Evolutionary conservation across 2,113 vertebrate species (phyloP).

Genomic region (Seriola aureovittata): DNA sequence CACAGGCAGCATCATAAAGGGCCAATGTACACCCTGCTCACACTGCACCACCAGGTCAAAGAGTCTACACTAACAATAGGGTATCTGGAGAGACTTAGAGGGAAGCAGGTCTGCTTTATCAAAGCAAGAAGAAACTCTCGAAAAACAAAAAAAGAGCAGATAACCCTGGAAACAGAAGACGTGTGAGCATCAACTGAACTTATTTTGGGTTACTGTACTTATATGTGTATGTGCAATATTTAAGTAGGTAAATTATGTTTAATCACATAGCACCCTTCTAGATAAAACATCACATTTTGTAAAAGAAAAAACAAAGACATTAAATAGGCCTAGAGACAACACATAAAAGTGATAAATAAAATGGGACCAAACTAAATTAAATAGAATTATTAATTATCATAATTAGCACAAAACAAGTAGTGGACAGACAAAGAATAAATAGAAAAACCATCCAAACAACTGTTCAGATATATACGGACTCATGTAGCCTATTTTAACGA

Average conservation of each 20-base stretch:
- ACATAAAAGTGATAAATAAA: not conserved
- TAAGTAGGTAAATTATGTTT: too few species aligned
- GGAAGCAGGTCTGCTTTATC: not conserved
- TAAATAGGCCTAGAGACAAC: too few species aligned
- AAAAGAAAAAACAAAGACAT: not conserved
- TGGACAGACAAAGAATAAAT: not conserved
- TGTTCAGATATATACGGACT: too few species aligned
- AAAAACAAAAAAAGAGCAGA: not conserved
- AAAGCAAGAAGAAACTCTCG: not conserved
- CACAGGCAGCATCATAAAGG: slow-evolving; percentile 69
- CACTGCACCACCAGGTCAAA: slow-evolving; percentile 42
- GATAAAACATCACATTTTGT: not conserved
- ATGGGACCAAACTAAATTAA: not conserved
- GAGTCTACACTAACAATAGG: slow-evolving; percentile 9
- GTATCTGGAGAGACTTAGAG: not conserved
- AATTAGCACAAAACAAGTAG: not conserved
- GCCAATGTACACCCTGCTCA: slow-evolving; percentile 38
- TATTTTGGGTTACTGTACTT: not conserved
- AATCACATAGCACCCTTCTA: not conserved
- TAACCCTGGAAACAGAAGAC: not conserved
- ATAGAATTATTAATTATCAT: not conserved
- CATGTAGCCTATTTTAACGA: too few species aligned
- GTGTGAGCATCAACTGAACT: not conserved
- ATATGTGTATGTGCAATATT: not conserved
- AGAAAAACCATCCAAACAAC: not conserved